A percentile compares a stretch with the other conserved stretches of the same genome.
These are phyloP conservation scores for Brachyistius frenatus DNA, from an alignment of 2,113 vertebrate genomes.

Conservation along the genomic window DNA sequence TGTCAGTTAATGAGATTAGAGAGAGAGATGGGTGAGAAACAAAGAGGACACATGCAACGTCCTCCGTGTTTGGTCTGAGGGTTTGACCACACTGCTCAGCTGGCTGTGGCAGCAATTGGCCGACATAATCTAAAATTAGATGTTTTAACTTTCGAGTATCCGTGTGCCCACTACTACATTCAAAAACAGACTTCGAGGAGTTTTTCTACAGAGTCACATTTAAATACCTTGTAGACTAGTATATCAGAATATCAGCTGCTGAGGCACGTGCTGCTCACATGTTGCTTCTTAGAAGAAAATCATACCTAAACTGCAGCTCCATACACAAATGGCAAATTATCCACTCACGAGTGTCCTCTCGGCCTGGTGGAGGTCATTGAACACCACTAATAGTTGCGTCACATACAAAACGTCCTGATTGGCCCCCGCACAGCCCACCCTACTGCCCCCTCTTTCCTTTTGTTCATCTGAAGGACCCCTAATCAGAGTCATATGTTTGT, in stretches of 20 bases:
- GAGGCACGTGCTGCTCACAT: constrained; percentile 8
- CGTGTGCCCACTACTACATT: neutral
- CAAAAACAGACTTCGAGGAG: neutral
- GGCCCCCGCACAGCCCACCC: constrained; percentile 34
- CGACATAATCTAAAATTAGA: constrained; percentile 42
- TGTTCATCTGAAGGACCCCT: constrained; percentile 69
- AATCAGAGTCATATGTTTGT: constrained; percentile 83
- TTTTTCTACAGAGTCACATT: constrained; percentile 18
- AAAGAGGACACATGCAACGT: constrained; percentile 25
- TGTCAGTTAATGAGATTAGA: constrained; percentile 52
- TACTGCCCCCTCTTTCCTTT: constrained; percentile 11
- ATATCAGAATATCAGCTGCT: constrained; percentile 20
- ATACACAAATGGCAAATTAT: constrained; percentile 26
- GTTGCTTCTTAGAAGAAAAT: constrained; percentile 25
- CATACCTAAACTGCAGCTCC: neutral
- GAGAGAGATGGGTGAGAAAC: constrained; percentile 27
- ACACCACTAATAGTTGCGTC: constrained; percentile 61
- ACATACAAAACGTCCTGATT: constrained; percentile 43
- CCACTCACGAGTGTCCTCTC: constrained; percentile 19
- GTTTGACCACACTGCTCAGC: constrained; percentile 20
- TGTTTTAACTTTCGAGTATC: constrained; percentile 66
- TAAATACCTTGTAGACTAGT: neutral
- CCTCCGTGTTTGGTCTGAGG: constrained; percentile 21
- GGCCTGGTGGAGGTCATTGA: constrained; percentile 45
- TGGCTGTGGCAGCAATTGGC: constrained; percentile 29